A percentile compares a stretch with the other conserved stretches of the same genome.
These are phyloP conservation scores for Sparus aurata DNA, from an alignment of 2,797 vertebrate species.

Conservation along the genomic window DNA sequence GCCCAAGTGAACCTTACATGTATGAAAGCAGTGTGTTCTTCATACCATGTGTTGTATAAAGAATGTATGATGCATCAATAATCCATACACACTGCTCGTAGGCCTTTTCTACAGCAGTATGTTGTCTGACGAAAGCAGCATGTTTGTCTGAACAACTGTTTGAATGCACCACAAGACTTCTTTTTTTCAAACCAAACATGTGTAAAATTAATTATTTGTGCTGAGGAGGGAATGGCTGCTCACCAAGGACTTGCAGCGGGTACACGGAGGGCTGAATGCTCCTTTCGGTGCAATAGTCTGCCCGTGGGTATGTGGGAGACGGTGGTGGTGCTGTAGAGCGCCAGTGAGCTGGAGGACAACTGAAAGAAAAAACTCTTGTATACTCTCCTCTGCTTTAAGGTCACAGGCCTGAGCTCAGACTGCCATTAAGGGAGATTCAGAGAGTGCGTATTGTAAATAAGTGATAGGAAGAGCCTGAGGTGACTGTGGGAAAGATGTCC, in stretches of 20 bases:
- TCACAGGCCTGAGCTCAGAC: conserved; percentile 38
- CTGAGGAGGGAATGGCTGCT: conserved; percentile 20
- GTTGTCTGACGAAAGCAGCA: conserved; percentile 32
- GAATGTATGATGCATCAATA: conserved; percentile 79
- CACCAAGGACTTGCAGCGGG: conserved; percentile 34
- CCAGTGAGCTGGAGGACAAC: conserved; percentile 3
- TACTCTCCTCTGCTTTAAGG: conserved; percentile 31
- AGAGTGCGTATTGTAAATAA: conserved; percentile 80
- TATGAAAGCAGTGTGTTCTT: conserved; percentile 31
- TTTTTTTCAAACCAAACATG: conserved; percentile 29
- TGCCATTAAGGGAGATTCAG: conserved; percentile 52
- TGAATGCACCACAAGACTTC: conserved; percentile 9
- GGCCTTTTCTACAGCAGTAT: conserved; percentile 30
- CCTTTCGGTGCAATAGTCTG: conserved; percentile 54
- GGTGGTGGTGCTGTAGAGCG: not conserved
- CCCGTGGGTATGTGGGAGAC: conserved; percentile 30
- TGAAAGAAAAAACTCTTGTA: conserved; percentile 13
- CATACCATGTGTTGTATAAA: conserved; percentile 70
- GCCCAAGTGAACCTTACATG: conserved; percentile 29
- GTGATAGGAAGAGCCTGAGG: conserved; percentile 73
- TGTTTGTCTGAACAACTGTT: conserved; percentile 33
- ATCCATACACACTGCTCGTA: conserved; percentile 67
- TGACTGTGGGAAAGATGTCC: conserved; percentile 60
- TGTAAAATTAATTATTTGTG: conserved; percentile 57
- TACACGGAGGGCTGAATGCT: conserved; percentile 49